Base-by-base conservation (phyloP, 2,888 invertebrate genomes). In the Bembecia ichneumoniformis region DNA sequence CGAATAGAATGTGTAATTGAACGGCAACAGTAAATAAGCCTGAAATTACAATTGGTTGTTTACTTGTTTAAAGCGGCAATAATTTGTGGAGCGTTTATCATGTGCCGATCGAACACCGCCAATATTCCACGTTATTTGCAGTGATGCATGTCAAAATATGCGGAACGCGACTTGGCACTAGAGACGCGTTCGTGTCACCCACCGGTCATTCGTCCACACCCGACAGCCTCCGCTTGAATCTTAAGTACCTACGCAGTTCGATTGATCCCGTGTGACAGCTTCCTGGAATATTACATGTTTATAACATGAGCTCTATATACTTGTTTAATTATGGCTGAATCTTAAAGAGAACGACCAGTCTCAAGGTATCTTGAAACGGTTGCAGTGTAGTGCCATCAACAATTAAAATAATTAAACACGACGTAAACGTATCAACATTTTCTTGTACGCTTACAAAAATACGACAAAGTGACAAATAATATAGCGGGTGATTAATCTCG, bases 141-240 rank as follows among this genome's bases (percentile, higher is more conserved):
- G 52, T 60, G 55, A 58, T 61, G 52, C 48, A 57, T 64, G 59
- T 71, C 58, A 62, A 62, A 64, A 64, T 63, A 50, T 62, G 58
- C 67, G 66, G 58, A 63, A 58, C 53, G 49, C 46, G 49, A 59
- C 53, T 73, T 73, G 74, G 72, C 74, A 71, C 54, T 46, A 28
- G 43, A 36, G 43, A 36, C 47, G 47, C 55, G 53, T 51, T 49
- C 47, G 52, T 51, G 28, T 50, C 45, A 16, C 16, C 44, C 44
- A 13, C 13, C 15, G 17, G 44, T 15, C 44, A 44, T 44, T 44
- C 3, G 17, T 17, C 44, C 15, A 44, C 16, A 44, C 15, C 28
- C 13, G 15, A 44, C 44, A 40, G 14, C 14, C 40, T 40, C 28
- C 28, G 9, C 28, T 40, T 40, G 40, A 40, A 40, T 40, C 40